Conservation (phyloP, 64 coral and sea anemone species). For the Montipora foliosa region DNA sequence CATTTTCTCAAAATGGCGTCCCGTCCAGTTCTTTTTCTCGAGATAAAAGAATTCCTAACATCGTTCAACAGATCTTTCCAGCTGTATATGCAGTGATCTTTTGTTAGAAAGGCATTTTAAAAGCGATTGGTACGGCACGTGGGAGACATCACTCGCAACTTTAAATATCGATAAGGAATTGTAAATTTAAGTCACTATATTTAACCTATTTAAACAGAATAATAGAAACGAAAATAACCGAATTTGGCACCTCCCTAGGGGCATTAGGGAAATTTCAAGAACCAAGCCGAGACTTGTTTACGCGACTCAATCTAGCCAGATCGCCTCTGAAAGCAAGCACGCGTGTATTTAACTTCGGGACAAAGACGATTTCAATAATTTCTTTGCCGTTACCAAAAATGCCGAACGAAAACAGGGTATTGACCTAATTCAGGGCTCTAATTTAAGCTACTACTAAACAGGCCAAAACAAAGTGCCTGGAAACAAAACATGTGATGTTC, state of each 20-base stretch:
- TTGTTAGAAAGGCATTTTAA: neutral
- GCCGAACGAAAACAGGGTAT: too few species aligned
- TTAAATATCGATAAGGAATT: slow-evolving; percentile 38
- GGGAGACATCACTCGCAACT: slow-evolving; percentile 40
- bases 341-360: neutral
- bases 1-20: slow-evolving; percentile 34
- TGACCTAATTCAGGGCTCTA: too few species aligned
- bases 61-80: neutral
- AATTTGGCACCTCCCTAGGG: slow-evolving; percentile 32
- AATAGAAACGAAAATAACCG: slow-evolving; percentile 44
- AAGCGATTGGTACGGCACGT: slow-evolving; percentile 37
- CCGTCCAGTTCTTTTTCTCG: neutral
- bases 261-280: neutral
- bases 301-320: neutral
- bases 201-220: slow-evolving; percentile 35
- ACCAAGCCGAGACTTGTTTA: neutral
- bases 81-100: neutral
- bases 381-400: neutral
- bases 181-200: slow-evolving; percentile 39
- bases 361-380: neutral
- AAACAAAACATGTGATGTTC: too few species aligned
- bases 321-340: neutral
- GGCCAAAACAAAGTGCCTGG: too few species aligned
- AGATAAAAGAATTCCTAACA: slow-evolving; percentile 35
- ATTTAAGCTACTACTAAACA: too few species aligned